Evolutionary conservation across 2,797 vertebrate species (phyloP).

Genomic region (Hephaestus fuliginosus): DNA sequence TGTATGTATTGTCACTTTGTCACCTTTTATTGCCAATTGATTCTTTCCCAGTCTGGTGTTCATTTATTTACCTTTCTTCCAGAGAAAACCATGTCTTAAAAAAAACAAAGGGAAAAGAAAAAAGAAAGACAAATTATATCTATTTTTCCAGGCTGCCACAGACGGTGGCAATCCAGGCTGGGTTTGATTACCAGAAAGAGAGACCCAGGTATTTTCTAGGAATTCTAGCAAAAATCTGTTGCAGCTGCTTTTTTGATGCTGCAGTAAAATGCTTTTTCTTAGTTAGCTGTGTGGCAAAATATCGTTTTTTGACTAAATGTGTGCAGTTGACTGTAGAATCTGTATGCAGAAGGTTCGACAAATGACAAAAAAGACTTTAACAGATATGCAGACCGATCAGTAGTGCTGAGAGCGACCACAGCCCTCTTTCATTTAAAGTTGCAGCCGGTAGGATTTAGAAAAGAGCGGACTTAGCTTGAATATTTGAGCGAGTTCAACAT

Average conservation of each 20-base stretch:
- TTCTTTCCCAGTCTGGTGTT: not conserved
- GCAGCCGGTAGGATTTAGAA: too few relatives aligned
- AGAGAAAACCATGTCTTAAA: not conserved
- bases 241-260: slow-evolving; percentile 7
- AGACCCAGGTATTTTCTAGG: too few relatives aligned
- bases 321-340: not conserved
- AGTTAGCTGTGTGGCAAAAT: not conserved
- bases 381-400: not conserved
- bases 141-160: too few relatives aligned
- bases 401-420: not conserved
- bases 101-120: not conserved
- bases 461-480: too few relatives aligned
- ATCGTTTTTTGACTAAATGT: slow-evolving; percentile 1
- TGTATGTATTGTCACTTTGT: not conserved
- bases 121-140: not conserved
- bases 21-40: not conserved
- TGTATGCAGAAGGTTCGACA: not conserved
- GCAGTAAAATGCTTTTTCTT: not conserved
- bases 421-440: too few relatives aligned
- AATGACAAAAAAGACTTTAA: not conserved
- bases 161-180: too few relatives aligned
- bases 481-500: too few relatives aligned
- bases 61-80: not conserved
- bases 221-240: not conserved
- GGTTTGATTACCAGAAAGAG: too few relatives aligned